These are phyloP conservation scores for Cavia porcellus DNA, from an alignment of 2,113 vertebrate genomes.

Conservation along the genomic window DNA sequence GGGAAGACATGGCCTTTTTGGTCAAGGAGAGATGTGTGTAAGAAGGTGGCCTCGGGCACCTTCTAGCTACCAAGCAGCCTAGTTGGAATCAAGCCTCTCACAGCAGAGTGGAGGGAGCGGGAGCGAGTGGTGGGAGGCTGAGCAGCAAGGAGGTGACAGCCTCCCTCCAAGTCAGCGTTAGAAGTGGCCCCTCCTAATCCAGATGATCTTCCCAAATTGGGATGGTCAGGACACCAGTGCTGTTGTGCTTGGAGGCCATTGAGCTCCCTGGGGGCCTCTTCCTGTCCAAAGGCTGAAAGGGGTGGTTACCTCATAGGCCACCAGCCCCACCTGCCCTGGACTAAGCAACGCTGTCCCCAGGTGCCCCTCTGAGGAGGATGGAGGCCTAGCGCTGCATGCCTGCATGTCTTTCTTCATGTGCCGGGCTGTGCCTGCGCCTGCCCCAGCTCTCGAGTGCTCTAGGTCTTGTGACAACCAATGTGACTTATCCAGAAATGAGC, in stretches of 20 bases:
- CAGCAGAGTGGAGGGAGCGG: not conserved
- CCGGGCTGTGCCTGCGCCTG: not conserved
- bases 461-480: rapidly evolving
- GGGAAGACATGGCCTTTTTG: not conserved
- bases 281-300: constrained; percentile 18
- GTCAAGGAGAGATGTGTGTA: not conserved
- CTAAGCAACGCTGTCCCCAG: not conserved
- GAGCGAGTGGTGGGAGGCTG: not conserved
- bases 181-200: not conserved
- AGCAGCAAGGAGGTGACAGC: not conserved
- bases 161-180: too few species aligned
- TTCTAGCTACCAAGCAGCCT: not conserved
- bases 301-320: not conserved
- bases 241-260: not conserved
- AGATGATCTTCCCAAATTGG: not conserved
- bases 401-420: rapidly evolving
- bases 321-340: not conserved
- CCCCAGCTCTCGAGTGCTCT: not conserved
- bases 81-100: not conserved
- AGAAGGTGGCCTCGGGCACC: not conserved
- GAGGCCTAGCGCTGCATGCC: rapidly evolving
- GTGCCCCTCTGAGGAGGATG: not conserved
- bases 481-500: not conserved
- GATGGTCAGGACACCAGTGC: not conserved
- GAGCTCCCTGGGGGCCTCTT: not conserved